Evolutionary conservation across 2,113 vertebrate genomes (phyloP), one percentile per base, ranked within the genome.

Genomic region (Turdus rufiventris): DNA sequence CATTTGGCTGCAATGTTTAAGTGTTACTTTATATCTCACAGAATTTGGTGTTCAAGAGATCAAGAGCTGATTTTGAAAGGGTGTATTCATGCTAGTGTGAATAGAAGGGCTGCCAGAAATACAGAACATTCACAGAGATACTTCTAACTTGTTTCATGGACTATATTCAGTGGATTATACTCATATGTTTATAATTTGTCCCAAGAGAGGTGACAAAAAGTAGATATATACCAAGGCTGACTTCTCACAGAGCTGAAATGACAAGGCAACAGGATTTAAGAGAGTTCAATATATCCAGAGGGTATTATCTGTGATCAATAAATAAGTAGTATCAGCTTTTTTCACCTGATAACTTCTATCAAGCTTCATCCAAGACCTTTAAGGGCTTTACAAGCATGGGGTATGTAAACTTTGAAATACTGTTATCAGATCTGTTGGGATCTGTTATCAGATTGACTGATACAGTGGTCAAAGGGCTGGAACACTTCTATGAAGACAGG

Each of bases 1-100:
- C 88, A 71, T 94, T 95, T 94, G 78, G 67, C 89, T 83, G 78
- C 81, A 77, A 80, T 94, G 85, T 79, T 93, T 91, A 48, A 58
- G 82, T 93, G 76, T 90, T 87, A 90, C 42, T 78, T 66, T 83
- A 63, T 67, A 40, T 79, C 53, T 85, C 66, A 47, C 36, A 93
- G 71, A 56, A 71, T 71, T 85, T 93, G 85, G 68, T 65, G 9
- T 91, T 94, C 51, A 43, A 43, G 78, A 89, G 81, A 91, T 97
- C 88, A 74, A 56, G 36, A 80, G 36, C 75, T 93, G 88, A 91
- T 97, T 91, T 94, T 80, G 91, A 93, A 85, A 8, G 28, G 62
- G 71, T 89, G 75, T 76, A 70, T 76, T 91, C 75, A 50, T 34
- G 33, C n/a, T 70, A 40, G 75, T 79, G 67, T 76, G 93, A 91